Base-by-base conservation (phyloP, 2,113 vertebrate species). In the Toxostoma redivivum region DNA sequence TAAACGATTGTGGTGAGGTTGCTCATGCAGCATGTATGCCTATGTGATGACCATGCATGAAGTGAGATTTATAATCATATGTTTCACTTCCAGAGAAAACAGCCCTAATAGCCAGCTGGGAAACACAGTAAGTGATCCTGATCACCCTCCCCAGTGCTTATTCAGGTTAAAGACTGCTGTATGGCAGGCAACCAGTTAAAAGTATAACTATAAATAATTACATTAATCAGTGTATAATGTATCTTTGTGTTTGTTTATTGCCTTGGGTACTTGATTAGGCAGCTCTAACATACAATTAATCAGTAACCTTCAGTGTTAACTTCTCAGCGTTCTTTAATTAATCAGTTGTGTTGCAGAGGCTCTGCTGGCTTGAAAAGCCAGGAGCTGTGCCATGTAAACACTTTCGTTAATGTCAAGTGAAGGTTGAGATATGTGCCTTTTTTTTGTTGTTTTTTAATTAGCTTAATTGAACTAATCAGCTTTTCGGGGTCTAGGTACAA, bases 211-310 rank as follows among this genome's bases (percentile, higher is more conserved):
- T 85, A 81, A 96, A 74, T 93, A 97, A 97, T 96, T 97, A 94
- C 95, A 91, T 84, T 97, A 93, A 96, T 97, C 83, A 88, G 82
- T 56, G 56, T 84, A 76, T 94, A 97, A 97, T 97, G 95, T 94
- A 97, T 97, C 93, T 97, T 92, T 94, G 95, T 96, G 90, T 97
- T 95, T 98, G 97, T 98, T 98, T 98, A 96, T 97, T 97, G 82
- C 97, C 96, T 97, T 94, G 54, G 56, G 94, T 94, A 95, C 96
- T 97, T 98, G 95, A 98, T 98, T 98, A 98, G 97, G 94, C 97
- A 91, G 84, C 72, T 95, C 96, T 91, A 97, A 83, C 96, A 95
- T 97, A 97, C 95, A 98, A 97, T 98, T 98, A 98, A 98, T 98
- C 96, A 97, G 96, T 97, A 97, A 96, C 93, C 95, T 97, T 98